Percentiles rank a stretch among this genome's conserved stretches.
These are phyloP conservation scores for Acipenser oxyrinchus DNA, from an alignment of 2,797 vertebrate genomes.

Conservation along the genomic window DNA sequence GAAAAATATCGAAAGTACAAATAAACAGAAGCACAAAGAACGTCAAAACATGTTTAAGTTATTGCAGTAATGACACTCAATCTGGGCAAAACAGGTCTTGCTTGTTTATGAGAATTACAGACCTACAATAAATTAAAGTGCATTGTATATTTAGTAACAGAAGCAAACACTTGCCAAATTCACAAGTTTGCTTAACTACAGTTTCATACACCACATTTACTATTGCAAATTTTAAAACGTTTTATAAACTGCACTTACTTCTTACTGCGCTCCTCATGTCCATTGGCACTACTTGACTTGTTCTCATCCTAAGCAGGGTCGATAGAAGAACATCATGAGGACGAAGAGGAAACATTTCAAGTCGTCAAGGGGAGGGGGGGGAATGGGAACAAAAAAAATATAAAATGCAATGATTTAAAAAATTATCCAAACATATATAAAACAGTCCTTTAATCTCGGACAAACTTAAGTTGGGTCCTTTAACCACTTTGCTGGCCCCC, in stretches of 20 bases:
- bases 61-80: too few relatives aligned
- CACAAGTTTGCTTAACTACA: too few relatives aligned
- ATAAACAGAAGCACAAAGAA: background rate
- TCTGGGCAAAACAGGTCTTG: too few relatives aligned
- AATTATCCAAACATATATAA: constrained; percentile 20
- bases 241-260: constrained; percentile 69
- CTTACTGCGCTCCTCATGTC: constrained; percentile 89
- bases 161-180: too few relatives aligned
- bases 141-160: too few relatives aligned
- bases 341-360: constrained; percentile 96
- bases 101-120: too few relatives aligned
- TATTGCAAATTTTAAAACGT: background rate
- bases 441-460: constrained; percentile 35
- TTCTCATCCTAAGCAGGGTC: constrained; percentile 99
- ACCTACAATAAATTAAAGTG: too few relatives aligned
- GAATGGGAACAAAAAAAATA: constrained; percentile 82
- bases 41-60: background rate
- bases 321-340: constrained; percentile 99
- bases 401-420: constrained; percentile 61
- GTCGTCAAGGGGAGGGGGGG: constrained; percentile 78
- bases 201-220: too few relatives aligned
- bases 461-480: constrained; percentile 21
- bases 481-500: constrained; percentile 32
- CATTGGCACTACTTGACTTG: constrained; percentile 98
- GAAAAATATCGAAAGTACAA: background rate